phyloP scores from a whole-genome alignment of 2,113 vertebrate genomes.

The Odontophorus gujanensis region DNA sequence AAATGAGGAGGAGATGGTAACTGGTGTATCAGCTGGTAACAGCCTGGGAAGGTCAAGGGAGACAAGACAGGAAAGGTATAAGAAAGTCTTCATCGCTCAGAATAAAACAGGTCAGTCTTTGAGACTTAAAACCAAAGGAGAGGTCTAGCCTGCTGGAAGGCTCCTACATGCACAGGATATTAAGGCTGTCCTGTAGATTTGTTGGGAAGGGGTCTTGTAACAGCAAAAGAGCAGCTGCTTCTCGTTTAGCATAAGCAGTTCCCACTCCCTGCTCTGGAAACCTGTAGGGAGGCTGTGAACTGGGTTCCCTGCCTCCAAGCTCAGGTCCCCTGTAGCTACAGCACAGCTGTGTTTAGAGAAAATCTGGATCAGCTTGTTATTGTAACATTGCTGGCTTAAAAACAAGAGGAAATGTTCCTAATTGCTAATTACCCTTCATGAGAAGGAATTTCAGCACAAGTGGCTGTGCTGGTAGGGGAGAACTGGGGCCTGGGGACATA shows the following conservation, averaged over 20 bases:
- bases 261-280: background rate
- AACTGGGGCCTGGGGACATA: background rate
- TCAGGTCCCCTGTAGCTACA: background rate
- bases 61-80: background rate
- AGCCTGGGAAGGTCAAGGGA: background rate
- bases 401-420: background rate
- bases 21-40: background rate
- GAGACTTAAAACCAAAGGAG: background rate
- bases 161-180: background rate
- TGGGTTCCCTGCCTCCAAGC: background rate
- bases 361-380: background rate
- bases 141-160: background rate
- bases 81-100: background rate
- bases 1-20: background rate
- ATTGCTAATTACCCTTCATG: background rate
- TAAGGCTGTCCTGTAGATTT: background rate
- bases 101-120: background rate
- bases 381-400: slow-evolving; percentile 4
- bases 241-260: background rate
- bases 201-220: background rate
- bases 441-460: background rate
- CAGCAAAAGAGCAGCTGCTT: background rate
- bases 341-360: slow-evolving; percentile 14
- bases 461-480: background rate
- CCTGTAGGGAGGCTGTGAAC: background rate